These are phyloP conservation scores for Mycteria americana DNA, from an alignment of 2,797 vertebrate species.

Conservation along the genomic window DNA sequence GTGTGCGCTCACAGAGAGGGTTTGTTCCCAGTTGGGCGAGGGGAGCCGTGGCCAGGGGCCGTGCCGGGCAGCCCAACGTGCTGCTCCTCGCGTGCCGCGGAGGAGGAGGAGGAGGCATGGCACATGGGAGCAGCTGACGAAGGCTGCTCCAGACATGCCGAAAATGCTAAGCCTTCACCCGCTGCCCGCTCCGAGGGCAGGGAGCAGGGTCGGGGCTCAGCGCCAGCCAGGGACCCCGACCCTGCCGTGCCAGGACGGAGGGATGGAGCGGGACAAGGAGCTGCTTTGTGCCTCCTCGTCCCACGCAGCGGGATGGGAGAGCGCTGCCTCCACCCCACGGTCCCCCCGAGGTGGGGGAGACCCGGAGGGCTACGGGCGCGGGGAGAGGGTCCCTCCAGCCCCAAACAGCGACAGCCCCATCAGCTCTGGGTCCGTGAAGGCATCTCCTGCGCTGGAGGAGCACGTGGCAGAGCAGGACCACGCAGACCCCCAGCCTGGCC, in stretches of 20 bases:
- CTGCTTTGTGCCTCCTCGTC: neutral
- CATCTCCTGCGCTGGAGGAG: neutral
- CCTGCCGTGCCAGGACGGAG: neutral
- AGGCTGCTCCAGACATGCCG: neutral
- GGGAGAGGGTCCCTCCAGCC: neutral
- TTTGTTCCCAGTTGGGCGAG: neutral
- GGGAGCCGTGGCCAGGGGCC: neutral
- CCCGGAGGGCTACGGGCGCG: fast-evolving
- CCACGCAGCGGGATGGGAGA: fast-evolving
- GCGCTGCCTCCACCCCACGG: fast-evolving
- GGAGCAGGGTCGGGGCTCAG: neutral
- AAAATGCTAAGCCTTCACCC: neutral
- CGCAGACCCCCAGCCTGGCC: no score
- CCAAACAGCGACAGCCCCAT: fast-evolving
- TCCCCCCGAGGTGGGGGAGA: no score
- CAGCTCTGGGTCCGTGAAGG: fast-evolving
- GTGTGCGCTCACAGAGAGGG: neutral
- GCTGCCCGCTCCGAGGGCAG: neutral
- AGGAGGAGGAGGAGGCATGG: neutral
- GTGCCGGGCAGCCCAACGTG: neutral
- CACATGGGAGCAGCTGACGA: neutral
- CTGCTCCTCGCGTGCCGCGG: neutral
- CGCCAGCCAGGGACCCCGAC: fast-evolving
- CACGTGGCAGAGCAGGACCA: fast-evolving
- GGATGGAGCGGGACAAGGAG: neutral